These are phyloP conservation scores for Epinephelus awoara DNA, from an alignment of 2,797 vertebrate genomes.

Conservation along the genomic window DNA sequence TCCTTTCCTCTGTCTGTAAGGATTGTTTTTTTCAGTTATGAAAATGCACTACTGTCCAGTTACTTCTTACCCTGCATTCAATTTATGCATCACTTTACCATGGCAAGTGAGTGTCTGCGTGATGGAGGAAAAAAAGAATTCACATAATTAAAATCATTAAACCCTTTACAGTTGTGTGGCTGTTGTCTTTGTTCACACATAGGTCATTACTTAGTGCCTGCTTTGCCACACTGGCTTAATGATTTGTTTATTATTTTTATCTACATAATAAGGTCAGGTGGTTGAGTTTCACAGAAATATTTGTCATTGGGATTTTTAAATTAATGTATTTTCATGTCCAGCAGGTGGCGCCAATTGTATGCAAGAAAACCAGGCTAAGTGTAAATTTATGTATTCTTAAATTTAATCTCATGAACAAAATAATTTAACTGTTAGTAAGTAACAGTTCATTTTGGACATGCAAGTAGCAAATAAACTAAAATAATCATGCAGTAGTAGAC, in stretches of 20 bases:
- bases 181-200: not conserved
- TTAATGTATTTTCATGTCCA: slow-evolving; percentile 1
- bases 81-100: slow-evolving; percentile 29
- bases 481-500: no score
- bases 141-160: slow-evolving; percentile 63
- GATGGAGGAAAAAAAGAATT: slow-evolving; percentile 32
- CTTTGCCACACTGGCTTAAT: not conserved
- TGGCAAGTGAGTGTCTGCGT: slow-evolving; percentile 25
- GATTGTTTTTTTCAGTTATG: slow-evolving; percentile 12
- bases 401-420: no score
- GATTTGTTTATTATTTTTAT: not conserved
- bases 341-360: slow-evolving; percentile 30
- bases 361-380: not conserved
- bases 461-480: no score
- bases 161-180: slow-evolving; percentile 21
- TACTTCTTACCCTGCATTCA: slow-evolving; percentile 23
- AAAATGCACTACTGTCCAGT: slow-evolving; percentile 19
- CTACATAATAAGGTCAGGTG: not conserved
- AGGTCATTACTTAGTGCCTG: not conserved
- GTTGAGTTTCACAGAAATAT: not conserved
- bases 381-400: no score
- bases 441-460: no score
- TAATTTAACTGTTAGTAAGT: no score
- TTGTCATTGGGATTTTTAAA: not conserved
- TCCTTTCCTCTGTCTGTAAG: slow-evolving; percentile 5